Evolutionary conservation across 2,888 invertebrate genomes (phyloP), one percentile per base, ranked within the genome.

Genomic region (Iphiclides podalirius): DNA sequence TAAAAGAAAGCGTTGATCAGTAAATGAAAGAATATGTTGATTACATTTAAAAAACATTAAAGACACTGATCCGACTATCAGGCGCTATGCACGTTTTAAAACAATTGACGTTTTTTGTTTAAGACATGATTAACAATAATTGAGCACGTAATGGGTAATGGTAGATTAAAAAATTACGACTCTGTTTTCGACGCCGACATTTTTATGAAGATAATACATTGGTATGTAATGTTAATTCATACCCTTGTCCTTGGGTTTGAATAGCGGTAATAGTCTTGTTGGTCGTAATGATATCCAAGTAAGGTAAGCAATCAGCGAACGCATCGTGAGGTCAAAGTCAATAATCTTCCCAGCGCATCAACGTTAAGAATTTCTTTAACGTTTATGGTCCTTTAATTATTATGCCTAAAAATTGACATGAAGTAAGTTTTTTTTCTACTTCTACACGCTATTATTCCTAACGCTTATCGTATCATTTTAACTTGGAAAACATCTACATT

Each of bases 241-340:
- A 41, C 31, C 37, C 20, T 33, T 33, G 38, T 17, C 38, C 48
- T 43, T 49, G 43, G 33, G 14, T 42, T 16, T 43, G 38, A 49
- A 47, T 20, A 26, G 35, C 12, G 20, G 20, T n/a, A n/a, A n/a
- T n/a, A n/a, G n/a, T 36, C 37, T 36, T 37, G 42, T 17, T 13
- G 38, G 6, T 1, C 13, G 11, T 13, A 43, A 38, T 33, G 54
- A 35, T 52, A 13, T 9, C 34, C 37, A 4, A 14, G 2, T 20
- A 20, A 1, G 6, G 38, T 33, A 16, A 40, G 20, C n/a, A 13
- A 38, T 8, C 15, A 23, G 23, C 12, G 28, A 9, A 9, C n/a
- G 28, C 2, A 28, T 20, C 20, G 6, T 28, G 28, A 28, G 28
- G 28, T 28, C 28, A 28, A 28, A 2, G n/a, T 28, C 20, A 20